phyloP scores from a whole-genome alignment of 2,888 invertebrate genomes.

The Acronicta alni region DNA sequence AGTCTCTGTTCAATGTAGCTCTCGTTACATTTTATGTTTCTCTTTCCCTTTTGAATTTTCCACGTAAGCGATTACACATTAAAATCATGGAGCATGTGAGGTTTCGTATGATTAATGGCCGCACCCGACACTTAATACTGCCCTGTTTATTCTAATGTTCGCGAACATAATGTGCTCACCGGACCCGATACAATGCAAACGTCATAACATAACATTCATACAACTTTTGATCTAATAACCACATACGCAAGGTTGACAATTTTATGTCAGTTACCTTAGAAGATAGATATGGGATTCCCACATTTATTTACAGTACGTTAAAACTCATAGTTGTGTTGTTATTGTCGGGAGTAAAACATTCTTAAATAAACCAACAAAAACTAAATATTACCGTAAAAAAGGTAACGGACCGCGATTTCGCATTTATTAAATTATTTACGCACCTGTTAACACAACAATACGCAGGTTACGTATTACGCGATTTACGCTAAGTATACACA shows the following conservation, averaged over 20 bases:
- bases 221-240: constrained; percentile 38
- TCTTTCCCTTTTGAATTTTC: constrained; percentile 64
- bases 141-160: constrained; percentile 66
- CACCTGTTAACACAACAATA: constrained; percentile 14
- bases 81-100: constrained; percentile 66
- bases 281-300: constrained; percentile 10
- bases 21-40: constrained; percentile 47
- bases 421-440: constrained; percentile 34
- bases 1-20: too few relatives aligned
- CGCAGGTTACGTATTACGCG: neutral
- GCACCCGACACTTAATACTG: constrained; percentile 66
- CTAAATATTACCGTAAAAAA: constrained; percentile 10
- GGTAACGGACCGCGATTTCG: constrained; percentile 10
- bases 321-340: constrained; percentile 17
- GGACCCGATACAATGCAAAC: constrained; percentile 44
- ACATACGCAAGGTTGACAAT: constrained; percentile 39
- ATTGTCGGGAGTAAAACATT: constrained; percentile 5
- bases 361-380: constrained; percentile 7
- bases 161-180: constrained; percentile 52
- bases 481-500: neutral
- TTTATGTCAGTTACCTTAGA: constrained; percentile 2
- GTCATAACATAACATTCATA: constrained; percentile 27
- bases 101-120: constrained; percentile 70
- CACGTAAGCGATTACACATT: constrained; percentile 66
- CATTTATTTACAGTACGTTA: constrained; percentile 23